A percentile compares a stretch with the other conserved stretches of the same genome.
Evolutionary conservation across 1,140 invertebrate genomes (phyloP).

Genomic region (Bombus confusus): DNA sequence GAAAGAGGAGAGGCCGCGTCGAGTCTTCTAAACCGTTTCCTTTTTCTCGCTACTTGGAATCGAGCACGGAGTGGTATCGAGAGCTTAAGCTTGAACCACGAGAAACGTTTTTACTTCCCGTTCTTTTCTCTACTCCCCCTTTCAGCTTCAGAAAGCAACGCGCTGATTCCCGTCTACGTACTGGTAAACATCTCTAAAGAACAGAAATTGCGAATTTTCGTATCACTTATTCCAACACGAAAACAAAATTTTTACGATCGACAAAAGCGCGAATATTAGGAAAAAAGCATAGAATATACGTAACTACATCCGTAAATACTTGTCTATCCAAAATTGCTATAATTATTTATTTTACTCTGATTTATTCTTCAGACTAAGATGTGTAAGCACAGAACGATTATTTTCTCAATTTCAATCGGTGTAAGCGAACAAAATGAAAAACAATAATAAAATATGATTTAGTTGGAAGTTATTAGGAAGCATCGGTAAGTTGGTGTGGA

Average conservation of each 20-base stretch:
- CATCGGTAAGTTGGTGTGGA: not conserved
- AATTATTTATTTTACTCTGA: no score
- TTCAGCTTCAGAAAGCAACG: constrained; percentile 18
- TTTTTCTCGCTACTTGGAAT: not conserved
- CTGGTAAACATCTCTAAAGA: not conserved
- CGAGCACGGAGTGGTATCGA: not conserved
- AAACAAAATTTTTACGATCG: no score
- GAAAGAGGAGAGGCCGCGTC: not conserved
- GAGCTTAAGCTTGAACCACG: constrained; percentile 3
- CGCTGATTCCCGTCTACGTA: not conserved
- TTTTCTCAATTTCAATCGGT: no score
- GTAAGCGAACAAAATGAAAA: no score
- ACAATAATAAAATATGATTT: not conserved
- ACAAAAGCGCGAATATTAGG: no score
- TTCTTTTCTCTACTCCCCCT: not conserved
- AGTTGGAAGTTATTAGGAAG: not conserved
- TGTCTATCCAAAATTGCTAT: no score
- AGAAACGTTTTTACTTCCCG: not conserved
- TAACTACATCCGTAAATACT: no score
- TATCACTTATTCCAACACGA: not conserved
- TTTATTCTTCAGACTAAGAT: no score
- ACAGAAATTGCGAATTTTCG: not conserved
- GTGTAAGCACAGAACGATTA: no score
- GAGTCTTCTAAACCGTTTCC: not conserved
- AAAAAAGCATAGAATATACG: no score